Percentiles rank a stretch among this genome's conserved stretches.
Conservation (phyloP, 2,113 vertebrate genomes). For the Strix uralensis region DNA sequence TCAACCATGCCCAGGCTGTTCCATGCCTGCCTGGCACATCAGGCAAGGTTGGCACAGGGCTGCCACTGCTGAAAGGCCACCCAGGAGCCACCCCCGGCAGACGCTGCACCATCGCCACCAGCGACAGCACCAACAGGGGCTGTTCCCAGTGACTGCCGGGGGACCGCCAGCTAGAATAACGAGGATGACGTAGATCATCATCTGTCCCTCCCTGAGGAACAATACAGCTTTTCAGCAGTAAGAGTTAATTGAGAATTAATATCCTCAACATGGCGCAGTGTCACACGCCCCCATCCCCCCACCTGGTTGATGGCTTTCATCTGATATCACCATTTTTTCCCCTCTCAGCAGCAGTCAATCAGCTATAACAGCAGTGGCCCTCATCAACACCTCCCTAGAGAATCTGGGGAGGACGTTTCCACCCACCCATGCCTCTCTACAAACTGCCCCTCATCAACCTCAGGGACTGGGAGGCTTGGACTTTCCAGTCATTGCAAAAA, state of each 20-base stretch:
- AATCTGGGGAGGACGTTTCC: neutral
- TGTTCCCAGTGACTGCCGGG: neutral
- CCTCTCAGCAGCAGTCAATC: neutral
- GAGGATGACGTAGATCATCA: neutral
- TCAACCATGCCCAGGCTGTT: neutral
- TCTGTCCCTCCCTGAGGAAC: neutral
- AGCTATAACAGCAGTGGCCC: neutral
- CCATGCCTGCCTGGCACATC: neutral
- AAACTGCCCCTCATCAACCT: neutral
- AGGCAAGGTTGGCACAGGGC: neutral
- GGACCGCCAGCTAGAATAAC: neutral
- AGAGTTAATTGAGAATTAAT: neutral
- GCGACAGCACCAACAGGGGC: rapidly evolving
- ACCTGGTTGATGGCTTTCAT: neutral
- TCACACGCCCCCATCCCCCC: rapidly evolving
- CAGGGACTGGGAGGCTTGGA: neutral
- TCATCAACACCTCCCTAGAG: neutral
- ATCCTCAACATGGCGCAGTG: neutral
- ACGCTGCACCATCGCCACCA: neutral
- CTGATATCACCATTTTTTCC: neutral
- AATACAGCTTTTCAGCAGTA: neutral
- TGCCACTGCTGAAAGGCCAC: rapidly evolving
- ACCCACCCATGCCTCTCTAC: neutral
- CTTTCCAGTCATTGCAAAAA: neutral
- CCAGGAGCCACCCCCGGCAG: neutral